Evolutionary conservation across 2,888 invertebrate species (phyloP).

Genomic region (Crocallis elinguaria): DNA sequence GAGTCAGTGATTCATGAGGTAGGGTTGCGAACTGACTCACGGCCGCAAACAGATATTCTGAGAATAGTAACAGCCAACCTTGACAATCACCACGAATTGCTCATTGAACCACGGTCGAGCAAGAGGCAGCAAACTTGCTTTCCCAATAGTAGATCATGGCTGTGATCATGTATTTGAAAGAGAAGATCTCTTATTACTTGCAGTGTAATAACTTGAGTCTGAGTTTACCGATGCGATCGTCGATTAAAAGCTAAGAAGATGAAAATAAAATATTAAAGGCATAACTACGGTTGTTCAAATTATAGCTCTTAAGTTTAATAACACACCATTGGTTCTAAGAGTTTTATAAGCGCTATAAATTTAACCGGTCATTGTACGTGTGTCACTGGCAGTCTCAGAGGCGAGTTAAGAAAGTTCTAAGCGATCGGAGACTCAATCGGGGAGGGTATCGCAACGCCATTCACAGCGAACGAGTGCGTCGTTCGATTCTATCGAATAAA

Average conservation of each 20-base stretch:
- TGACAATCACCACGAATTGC: conserved; percentile 60
- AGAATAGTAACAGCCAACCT: conserved; percentile 73
- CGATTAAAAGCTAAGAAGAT: conserved; percentile 11
- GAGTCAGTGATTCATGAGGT: conserved; percentile 63
- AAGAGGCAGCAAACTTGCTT: conserved; percentile 3
- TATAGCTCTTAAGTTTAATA: conserved; percentile 31
- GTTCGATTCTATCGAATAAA: conserved; percentile 76
- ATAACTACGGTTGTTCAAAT: conserved; percentile 22
- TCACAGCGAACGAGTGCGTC: conserved; percentile 62
- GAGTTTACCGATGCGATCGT: not conserved
- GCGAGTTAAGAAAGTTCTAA: conserved; percentile 47
- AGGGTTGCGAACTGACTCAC: conserved; percentile 64
- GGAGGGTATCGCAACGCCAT: conserved; percentile 51
- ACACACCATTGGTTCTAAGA: conserved; percentile 36
- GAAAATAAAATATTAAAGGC: conserved; percentile 14
- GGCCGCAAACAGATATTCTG: conserved; percentile 74
- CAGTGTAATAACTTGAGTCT: not conserved
- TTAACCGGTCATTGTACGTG: conserved; percentile 55
- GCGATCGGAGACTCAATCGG: conserved; percentile 54
- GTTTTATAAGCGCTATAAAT: conserved; percentile 63
- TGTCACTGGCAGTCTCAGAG: conserved; percentile 55
- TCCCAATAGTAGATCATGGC: not conserved
- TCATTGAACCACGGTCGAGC: conserved; percentile 33
- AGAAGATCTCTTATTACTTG: not conserved
- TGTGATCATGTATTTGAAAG: not conserved